A percentile compares a stretch with the other conserved stretches of the same genome.
Conservation (phyloP, 2,888 invertebrate species). For the Hyppa rectilinea region DNA sequence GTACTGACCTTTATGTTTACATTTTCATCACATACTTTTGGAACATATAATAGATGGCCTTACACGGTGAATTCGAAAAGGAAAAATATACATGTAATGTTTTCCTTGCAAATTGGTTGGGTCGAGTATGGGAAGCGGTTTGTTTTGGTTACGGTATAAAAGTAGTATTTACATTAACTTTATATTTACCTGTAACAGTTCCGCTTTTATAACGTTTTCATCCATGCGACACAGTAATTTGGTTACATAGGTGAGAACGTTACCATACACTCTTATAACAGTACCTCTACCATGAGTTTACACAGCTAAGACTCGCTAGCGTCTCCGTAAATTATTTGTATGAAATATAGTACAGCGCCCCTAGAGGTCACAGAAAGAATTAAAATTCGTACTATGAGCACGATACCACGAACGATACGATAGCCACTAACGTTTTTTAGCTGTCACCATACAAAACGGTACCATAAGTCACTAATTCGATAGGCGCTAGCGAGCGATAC, state of each 20-base stretch:
- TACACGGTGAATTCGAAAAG: conserved; percentile 34
- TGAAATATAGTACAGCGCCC: too few species aligned
- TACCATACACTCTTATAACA: neutral
- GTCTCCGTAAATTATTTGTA: too few species aligned
- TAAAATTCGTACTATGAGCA: too few species aligned
- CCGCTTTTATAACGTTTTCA: conserved; percentile 2
- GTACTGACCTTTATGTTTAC: neutral
- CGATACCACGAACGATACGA: too few species aligned
- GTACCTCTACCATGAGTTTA: too few species aligned
- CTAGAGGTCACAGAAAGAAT: too few species aligned
- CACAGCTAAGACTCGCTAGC: too few species aligned
- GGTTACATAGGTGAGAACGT: neutral
- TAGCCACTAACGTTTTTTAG: too few species aligned
- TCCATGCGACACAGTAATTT: conserved; percentile 8
- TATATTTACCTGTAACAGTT: conserved; percentile 24
- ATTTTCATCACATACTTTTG: neutral
- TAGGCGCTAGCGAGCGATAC: too few species aligned
- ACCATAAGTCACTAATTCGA: too few species aligned
- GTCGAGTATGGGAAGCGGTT: conserved; percentile 7
- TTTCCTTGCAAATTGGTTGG: conserved; percentile 48
- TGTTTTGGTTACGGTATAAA: conserved; percentile 20
- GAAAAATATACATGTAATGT: conserved; percentile 55
- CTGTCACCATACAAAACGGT: too few species aligned
- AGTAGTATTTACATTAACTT: conserved; percentile 22
- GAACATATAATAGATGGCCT: conserved; percentile 16